Conservation (phyloP, 2,888 invertebrate genomes). For the Sesamia inferens region DNA sequence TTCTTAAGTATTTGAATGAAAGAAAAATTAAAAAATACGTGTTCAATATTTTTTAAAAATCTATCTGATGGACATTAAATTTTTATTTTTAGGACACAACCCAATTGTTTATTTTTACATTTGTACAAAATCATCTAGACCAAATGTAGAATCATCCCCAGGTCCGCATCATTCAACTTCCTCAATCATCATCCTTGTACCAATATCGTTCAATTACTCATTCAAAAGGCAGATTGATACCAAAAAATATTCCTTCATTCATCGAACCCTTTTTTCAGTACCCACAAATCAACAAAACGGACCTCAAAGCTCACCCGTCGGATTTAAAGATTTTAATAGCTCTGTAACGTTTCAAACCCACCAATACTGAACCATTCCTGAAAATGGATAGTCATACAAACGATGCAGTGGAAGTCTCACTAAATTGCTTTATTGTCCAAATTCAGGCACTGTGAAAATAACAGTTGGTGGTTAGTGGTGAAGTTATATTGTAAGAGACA, state of each 20-base stretch:
- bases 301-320: conserved; percentile 42
- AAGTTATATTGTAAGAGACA: conserved; percentile 39
- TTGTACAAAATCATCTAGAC: neutral
- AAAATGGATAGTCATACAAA: conserved; percentile 64
- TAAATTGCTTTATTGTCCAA: conserved; percentile 79
- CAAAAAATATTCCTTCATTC: neutral
- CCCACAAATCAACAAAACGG: conserved; percentile 18
- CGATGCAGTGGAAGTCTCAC: conserved; percentile 64
- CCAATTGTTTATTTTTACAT: too few species aligned
- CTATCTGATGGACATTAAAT: too few species aligned
- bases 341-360: conserved; percentile 43
- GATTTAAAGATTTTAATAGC: conserved; percentile 56
- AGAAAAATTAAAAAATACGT: too few species aligned
- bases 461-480: conserved; percentile 71
- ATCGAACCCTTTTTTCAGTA: conserved; percentile 18
- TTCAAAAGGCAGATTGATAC: neutral
- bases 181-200: neutral
- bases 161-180: neutral
- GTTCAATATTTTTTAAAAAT: too few species aligned
- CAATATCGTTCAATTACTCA: neutral
- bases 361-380: conserved; percentile 38
- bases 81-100: too few species aligned
- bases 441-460: conserved; percentile 79
- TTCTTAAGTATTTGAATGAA: too few species aligned
- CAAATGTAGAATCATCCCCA: neutral